A percentile compares a stretch with the other conserved stretches of the same genome.
Evolutionary conservation across 2,888 invertebrate genomes (phyloP).

Genomic region (Calameuta filiformis): DNA sequence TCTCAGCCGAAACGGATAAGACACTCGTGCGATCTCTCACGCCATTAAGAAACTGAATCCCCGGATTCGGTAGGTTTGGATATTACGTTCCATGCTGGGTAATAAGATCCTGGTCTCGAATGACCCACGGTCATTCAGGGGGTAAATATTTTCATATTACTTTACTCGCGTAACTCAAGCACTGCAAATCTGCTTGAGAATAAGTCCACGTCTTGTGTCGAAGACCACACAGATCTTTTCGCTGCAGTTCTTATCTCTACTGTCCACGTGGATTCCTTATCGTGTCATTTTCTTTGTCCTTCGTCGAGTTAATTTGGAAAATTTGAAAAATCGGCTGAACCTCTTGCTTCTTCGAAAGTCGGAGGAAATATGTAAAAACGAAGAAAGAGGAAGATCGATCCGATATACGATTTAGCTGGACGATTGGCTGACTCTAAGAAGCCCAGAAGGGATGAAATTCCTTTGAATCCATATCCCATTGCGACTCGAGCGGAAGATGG

Average conservation of each 20-base stretch:
- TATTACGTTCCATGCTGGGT: conserved; percentile 54
- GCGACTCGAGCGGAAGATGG: conserved; percentile 29
- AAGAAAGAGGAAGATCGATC: conserved; percentile 43
- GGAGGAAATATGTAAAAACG: background rate
- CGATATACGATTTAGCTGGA: background rate
- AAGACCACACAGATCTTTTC: conserved; percentile 65
- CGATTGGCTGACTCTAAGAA: background rate
- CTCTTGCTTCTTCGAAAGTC: background rate
- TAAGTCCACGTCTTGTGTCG: conserved; percentile 60
- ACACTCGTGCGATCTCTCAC: conserved; percentile 4
- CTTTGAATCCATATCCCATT: conserved; percentile 21
- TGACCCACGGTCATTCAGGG: conserved; percentile 55
- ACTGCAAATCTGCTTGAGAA: conserved; percentile 44
- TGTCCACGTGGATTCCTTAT: background rate
- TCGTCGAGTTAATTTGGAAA: background rate
- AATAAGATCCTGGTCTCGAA: conserved; percentile 63
- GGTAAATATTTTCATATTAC: conserved; percentile 65
- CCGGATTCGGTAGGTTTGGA: conserved; percentile 35
- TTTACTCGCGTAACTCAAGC: conserved; percentile 61
- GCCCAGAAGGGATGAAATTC: conserved; percentile 21
- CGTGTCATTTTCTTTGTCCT: background rate
- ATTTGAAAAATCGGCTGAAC: background rate
- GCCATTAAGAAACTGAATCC: conserved; percentile 43
- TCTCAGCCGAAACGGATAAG: background rate
- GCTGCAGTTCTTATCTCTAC: background rate